Evolutionary conservation across 2,113 vertebrate species (phyloP).

Genomic region (Peromyscus californicus): DNA sequence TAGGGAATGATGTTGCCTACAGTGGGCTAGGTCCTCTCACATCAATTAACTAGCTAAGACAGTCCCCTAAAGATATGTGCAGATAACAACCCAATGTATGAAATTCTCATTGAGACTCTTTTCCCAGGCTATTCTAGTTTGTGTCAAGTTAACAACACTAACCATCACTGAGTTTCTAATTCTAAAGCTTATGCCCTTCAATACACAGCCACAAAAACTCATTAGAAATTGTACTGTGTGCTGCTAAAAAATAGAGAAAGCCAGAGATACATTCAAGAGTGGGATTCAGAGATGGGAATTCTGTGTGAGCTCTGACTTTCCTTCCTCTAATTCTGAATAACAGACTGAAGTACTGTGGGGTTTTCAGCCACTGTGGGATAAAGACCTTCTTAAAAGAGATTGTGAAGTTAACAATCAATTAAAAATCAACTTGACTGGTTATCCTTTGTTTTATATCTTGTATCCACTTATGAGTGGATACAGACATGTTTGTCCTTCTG

Average conservation of each 20-base stretch:
- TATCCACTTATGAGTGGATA: no score
- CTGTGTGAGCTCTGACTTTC: not conserved
- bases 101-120: not conserved
- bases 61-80: fast-evolving
- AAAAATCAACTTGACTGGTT: not conserved
- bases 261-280: not conserved
- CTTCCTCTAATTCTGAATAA: not conserved
- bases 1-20: not conserved
- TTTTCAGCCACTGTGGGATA: not conserved
- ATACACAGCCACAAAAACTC: not conserved
- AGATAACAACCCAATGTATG: not conserved
- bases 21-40: not conserved
- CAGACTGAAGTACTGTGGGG: not conserved
- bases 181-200: not conserved
- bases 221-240: not conserved
- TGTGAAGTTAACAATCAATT: not conserved
- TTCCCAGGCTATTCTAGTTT: not conserved
- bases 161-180: not conserved
- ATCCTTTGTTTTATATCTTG: no score
- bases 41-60: not conserved
- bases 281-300: not conserved
- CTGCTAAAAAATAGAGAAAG: not conserved
- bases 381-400: not conserved
- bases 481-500: no score
- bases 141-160: not conserved